These are phyloP conservation scores for Thaumetopoea pityocampa DNA, from an alignment of 1,140 invertebrate genomes.

Conservation along the genomic window DNA sequence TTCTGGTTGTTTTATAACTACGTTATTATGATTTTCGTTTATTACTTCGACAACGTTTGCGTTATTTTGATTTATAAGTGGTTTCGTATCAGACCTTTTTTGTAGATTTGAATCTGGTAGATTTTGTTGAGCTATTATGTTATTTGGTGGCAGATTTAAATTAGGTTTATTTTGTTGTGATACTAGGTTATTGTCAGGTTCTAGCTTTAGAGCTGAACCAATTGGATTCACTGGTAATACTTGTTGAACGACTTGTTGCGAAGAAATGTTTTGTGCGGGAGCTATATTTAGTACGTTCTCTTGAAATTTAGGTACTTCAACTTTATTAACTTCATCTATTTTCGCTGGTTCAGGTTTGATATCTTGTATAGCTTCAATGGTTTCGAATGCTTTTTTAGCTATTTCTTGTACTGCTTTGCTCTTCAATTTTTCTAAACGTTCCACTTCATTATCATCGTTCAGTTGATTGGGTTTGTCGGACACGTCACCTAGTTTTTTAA, in stretches of 20 bases:
- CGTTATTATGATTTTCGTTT: slow-evolving; percentile 1
- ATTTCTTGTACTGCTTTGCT: slow-evolving; percentile 56
- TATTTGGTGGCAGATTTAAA: neutral
- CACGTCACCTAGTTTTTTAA: slow-evolving; percentile 60
- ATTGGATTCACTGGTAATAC: too few relatives aligned
- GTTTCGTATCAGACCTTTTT: too few relatives aligned
- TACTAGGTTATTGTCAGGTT: too few relatives aligned
- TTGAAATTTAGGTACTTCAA: slow-evolving; percentile 5
- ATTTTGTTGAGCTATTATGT: too few relatives aligned
- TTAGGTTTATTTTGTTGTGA: neutral
- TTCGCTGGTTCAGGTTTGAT: slow-evolving; percentile 23
- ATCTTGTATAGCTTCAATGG: slow-evolving; percentile 54
- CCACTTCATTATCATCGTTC: slow-evolving; percentile 28
- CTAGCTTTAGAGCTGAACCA: too few relatives aligned
- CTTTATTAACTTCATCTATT: slow-evolving; percentile 8
- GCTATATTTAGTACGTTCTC: too few relatives aligned
- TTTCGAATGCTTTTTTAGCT: slow-evolving; percentile 53
- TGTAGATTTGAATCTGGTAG: too few relatives aligned
- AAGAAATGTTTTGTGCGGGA: too few relatives aligned
- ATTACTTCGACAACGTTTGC: slow-evolving; percentile 1
- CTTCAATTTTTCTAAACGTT: slow-evolving; percentile 43
- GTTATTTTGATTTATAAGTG: neutral
- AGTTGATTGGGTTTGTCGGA: slow-evolving; percentile 39
- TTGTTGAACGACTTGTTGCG: too few relatives aligned
- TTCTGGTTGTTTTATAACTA: slow-evolving; percentile 7